These are phyloP conservation scores for Ostrea denselamellosa DNA, from an alignment of 1,140 invertebrate genomes.

Conservation along the genomic window DNA sequence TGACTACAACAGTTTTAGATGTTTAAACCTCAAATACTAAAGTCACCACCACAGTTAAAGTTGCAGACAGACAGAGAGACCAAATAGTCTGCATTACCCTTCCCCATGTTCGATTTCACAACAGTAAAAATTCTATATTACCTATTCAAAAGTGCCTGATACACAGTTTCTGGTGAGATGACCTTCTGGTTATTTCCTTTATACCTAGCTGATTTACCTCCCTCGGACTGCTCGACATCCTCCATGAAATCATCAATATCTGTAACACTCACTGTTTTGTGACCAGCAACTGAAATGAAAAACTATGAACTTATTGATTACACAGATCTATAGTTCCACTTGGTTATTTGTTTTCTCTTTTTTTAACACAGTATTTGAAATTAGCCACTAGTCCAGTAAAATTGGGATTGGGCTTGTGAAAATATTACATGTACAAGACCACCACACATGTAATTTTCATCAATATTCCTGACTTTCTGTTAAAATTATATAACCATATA, in stretches of 20 bases:
- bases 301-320: background rate
- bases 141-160: constrained; percentile 21
- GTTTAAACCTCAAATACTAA: background rate
- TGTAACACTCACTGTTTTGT: background rate
- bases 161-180: background rate
- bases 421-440: too few species aligned
- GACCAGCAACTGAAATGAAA: background rate
- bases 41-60: background rate
- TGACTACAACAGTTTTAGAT: background rate
- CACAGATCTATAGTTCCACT: too few species aligned
- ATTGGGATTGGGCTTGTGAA: too few species aligned
- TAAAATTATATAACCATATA: too few species aligned
- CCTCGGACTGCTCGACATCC: background rate
- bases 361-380: too few species aligned
- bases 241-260: background rate
- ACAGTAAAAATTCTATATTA: background rate
- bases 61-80: too few species aligned
- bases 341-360: too few species aligned
- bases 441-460: too few species aligned
- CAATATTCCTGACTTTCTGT: too few species aligned
- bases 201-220: background rate
- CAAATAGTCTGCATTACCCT: too few species aligned
- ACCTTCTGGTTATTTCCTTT: background rate
- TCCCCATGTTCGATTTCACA: too few species aligned
- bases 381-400: too few species aligned